These are phyloP conservation scores for Drosophila micromelanica DNA, from an alignment of 1,140 invertebrate species.

Conservation along the genomic window DNA sequence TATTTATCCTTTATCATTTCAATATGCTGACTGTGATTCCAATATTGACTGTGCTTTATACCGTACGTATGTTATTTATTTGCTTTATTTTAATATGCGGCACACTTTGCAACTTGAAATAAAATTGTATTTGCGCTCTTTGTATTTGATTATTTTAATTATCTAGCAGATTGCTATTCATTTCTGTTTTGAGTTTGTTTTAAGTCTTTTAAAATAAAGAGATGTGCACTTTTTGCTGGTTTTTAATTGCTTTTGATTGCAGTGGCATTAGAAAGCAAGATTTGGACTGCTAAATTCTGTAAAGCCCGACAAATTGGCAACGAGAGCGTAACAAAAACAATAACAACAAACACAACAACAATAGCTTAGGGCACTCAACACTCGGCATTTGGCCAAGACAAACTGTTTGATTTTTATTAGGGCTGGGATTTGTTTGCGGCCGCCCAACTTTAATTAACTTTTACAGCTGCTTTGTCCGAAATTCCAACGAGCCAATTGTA, in stretches of 20 bases:
- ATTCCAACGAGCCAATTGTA: constrained; percentile 41
- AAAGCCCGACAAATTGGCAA: constrained; percentile 15
- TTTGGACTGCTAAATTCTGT: constrained; percentile 1
- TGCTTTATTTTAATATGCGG: neutral
- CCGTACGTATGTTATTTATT: neutral
- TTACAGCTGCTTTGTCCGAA: constrained; percentile 26
- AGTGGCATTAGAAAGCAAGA: constrained; percentile 18
- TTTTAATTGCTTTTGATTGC: constrained; percentile 60
- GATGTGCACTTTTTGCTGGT: constrained; percentile 8
- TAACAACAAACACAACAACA: constrained; percentile 2
- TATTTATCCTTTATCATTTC: constrained; percentile 38
- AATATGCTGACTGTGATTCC: constrained; percentile 1
- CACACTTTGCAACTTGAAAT: constrained; percentile 4
- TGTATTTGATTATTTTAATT: constrained; percentile 3
- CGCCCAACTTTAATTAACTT: constrained; percentile 62
- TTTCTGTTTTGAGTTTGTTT: constrained; percentile 7
- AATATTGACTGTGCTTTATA: constrained; percentile 3
- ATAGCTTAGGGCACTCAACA: neutral
- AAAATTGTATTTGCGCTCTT: neutral
- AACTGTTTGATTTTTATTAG: constrained; percentile 58
- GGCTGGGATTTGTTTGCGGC: constrained; percentile 49
- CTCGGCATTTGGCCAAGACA: constrained; percentile 1
- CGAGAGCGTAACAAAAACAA: neutral
- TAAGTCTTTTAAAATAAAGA: constrained; percentile 10
- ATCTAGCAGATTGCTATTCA: neutral